These are phyloP conservation scores for Aplochiton taeniatus DNA, from an alignment of 2,797 vertebrate species.

Conservation along the genomic window DNA sequence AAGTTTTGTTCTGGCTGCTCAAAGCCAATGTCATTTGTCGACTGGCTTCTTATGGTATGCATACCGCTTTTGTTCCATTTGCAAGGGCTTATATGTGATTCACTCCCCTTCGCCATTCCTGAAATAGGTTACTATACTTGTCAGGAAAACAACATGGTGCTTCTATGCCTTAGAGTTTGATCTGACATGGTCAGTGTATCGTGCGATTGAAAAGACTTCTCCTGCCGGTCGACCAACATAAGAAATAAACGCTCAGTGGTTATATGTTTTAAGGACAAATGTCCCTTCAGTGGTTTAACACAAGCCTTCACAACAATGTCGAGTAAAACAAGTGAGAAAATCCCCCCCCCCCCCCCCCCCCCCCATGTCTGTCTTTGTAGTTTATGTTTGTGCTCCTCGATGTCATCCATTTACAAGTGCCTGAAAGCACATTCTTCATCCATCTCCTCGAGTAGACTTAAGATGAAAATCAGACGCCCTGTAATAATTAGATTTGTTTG, in stretches of 20 bases:
- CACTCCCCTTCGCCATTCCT: slow-evolving; percentile 48
- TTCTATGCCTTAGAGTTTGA: slow-evolving; percentile 46
- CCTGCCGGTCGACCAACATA: too few species aligned
- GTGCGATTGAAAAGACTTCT: too few species aligned
- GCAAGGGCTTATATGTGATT: slow-evolving; percentile 8
- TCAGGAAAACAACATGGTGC: slow-evolving; percentile 29
- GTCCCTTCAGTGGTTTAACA: background rate
- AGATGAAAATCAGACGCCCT: slow-evolving; percentile 77
- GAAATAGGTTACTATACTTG: background rate
- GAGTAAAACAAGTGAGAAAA: too few species aligned
- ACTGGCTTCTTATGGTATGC: background rate
- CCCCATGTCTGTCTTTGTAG: slow-evolving; percentile 59
- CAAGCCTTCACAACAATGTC: too few species aligned
- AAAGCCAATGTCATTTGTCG: background rate
- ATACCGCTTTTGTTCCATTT: background rate
- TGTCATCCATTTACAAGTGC: slow-evolving; percentile 90
- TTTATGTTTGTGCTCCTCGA: slow-evolving; percentile 78
- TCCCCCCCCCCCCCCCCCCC: too few species aligned
- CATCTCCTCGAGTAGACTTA: slow-evolving; percentile 85
- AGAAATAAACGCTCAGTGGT: too few species aligned
- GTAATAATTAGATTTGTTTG: slow-evolving; percentile 81
- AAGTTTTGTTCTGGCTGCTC: slow-evolving; percentile 2
- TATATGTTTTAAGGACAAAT: background rate
- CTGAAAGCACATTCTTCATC: slow-evolving; percentile 83
- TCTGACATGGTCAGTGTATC: background rate